phyloP scores from a whole-genome alignment of 1,140 invertebrate species.

The Drosophila sproati region DNA sequence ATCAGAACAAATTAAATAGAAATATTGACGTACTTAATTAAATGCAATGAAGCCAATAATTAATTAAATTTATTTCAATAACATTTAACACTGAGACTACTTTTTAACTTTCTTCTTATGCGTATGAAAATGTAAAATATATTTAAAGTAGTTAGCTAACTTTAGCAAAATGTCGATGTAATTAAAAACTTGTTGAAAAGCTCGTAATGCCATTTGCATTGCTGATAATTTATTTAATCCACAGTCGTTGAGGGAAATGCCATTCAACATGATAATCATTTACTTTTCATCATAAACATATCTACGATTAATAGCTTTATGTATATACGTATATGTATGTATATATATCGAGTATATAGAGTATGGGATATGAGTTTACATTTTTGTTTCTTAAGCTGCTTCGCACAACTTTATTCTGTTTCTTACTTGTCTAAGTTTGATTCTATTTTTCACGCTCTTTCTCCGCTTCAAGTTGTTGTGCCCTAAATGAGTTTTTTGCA shows the following conservation, averaged over 20 bases:
- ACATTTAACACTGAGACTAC: too few relatives aligned
- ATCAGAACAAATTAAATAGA: too few relatives aligned
- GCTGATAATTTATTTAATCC: conserved; percentile 15
- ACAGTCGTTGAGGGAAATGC: conserved; percentile 10
- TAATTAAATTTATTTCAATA: too few relatives aligned
- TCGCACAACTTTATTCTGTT: conserved; percentile 21
- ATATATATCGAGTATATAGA: conserved; percentile 28
- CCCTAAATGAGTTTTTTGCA: conserved; percentile 81
- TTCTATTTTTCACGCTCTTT: conserved; percentile 52
- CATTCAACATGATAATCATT: conserved; percentile 54
- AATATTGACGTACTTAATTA: too few relatives aligned
- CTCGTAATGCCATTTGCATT: conserved; percentile 24
- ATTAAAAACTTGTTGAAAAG: conserved; percentile 9
- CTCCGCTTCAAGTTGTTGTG: conserved; percentile 50
- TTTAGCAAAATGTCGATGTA: neutral
- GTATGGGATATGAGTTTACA: conserved; percentile 14
- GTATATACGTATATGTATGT: conserved; percentile 21
- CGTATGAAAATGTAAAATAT: neutral
- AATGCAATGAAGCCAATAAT: too few relatives aligned
- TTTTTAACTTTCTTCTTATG: too few relatives aligned
- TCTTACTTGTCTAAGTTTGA: conserved; percentile 60
- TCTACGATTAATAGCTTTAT: conserved; percentile 28
- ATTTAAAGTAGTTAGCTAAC: neutral
- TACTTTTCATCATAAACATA: conserved; percentile 53
- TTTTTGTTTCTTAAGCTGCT: conserved; percentile 4